phyloP scores from a whole-genome alignment of 2,113 vertebrate genomes.

The rat (Rattus norvegicus) region DNA sequence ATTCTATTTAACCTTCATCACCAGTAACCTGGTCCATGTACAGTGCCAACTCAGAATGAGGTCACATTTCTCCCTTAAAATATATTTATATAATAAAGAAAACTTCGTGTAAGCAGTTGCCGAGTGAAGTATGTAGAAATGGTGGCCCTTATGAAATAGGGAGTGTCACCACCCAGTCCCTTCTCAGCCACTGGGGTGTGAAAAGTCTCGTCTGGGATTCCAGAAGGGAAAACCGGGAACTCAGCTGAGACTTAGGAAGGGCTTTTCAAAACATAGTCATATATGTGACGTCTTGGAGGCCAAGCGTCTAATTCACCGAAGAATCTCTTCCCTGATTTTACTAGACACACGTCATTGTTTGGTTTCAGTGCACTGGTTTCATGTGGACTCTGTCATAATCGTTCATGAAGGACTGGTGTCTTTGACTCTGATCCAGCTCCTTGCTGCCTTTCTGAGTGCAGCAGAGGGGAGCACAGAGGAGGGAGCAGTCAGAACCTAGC shows the following conservation, averaged over 20 bases:
- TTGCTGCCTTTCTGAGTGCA: not conserved
- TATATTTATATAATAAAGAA: conserved; percentile 13
- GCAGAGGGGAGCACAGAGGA: not conserved
- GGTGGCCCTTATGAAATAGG: not conserved
- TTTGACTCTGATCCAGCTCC: conserved; percentile 43
- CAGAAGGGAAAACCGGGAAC: not conserved
- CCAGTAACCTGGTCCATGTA: not conserved
- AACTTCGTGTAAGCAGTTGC: not conserved
- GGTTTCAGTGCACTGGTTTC: conserved; percentile 25
- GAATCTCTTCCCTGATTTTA: not conserved
- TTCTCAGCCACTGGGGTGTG: not conserved
- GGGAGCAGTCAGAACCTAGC: not conserved
- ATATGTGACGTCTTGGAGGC: not conserved
- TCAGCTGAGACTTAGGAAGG: not conserved
- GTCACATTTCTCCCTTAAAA: not conserved
- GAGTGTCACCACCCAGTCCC: not conserved
- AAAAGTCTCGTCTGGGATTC: not conserved
- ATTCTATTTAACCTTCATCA: not conserved
- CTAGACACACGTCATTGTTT: not conserved
- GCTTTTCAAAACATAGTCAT: not conserved
- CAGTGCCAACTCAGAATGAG: not conserved
- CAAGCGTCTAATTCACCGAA: not conserved
- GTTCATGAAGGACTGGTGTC: not conserved
- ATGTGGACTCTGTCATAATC: not conserved
- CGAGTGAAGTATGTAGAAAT: not conserved